Conservation (phyloP, 2,888 invertebrate genomes). For the Dicyrtoma fusca region DNA sequence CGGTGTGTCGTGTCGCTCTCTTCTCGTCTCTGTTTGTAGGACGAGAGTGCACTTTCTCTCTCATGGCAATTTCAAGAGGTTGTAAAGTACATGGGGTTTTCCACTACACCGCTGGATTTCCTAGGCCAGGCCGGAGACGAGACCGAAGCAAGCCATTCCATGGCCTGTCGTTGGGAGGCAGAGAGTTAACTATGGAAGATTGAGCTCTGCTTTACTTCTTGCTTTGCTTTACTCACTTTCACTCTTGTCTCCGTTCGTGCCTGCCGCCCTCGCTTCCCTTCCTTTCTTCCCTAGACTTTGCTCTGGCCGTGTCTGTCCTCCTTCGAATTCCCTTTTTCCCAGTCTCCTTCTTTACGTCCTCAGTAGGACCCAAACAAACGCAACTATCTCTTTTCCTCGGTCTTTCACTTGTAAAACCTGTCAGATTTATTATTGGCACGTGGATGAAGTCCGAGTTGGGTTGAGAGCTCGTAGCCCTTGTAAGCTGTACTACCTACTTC, state of each 20-base stretch:
- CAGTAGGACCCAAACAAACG: not conserved
- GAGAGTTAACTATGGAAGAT: slow-evolving; percentile 36
- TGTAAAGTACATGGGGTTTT: slow-evolving; percentile 32
- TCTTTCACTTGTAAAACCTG: slow-evolving; percentile 23
- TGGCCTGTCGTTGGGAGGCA: slow-evolving; percentile 11
- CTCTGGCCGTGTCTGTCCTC: slow-evolving; percentile 10
- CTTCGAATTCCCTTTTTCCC: too few relatives aligned
- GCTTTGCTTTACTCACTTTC: slow-evolving; percentile 10
- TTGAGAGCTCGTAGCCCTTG: slow-evolving; percentile 11
- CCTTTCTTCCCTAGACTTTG: not conserved
- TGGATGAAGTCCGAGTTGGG: slow-evolving; percentile 14
- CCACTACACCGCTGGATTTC: slow-evolving; percentile 11
- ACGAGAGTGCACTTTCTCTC: slow-evolving; percentile 24
- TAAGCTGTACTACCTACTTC: too few relatives aligned
- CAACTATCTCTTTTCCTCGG: slow-evolving; percentile 11
- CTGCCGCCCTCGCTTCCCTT: too few relatives aligned
- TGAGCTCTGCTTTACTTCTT: not conserved
- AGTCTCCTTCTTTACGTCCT: slow-evolving; percentile 9
- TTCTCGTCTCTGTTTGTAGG: not conserved
- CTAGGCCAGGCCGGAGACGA: too few relatives aligned
- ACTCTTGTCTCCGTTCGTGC: not conserved
- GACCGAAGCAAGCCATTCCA: slow-evolving; percentile 25
- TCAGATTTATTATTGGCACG: slow-evolving; percentile 39
- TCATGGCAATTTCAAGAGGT: slow-evolving; percentile 33
- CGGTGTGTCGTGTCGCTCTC: too few relatives aligned